phyloP scores from a whole-genome alignment of 2,888 invertebrate genomes.

The Cremastinae sp. region DNA sequence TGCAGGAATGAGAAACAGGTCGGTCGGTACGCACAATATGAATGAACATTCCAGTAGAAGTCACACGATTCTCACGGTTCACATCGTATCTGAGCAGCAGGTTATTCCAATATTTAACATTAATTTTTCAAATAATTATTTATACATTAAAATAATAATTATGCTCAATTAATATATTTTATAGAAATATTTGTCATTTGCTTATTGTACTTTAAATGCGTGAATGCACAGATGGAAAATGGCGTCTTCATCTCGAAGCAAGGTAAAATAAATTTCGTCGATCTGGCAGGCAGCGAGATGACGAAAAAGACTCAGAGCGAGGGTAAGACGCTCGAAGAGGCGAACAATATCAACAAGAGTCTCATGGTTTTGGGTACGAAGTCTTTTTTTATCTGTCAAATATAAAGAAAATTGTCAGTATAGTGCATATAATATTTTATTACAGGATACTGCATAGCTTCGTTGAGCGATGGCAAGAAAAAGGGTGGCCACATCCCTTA shows the following conservation, averaged over 20 bases:
- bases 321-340: slow-evolving; percentile 94
- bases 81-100: slow-evolving; percentile 92
- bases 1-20: slow-evolving; percentile 92
- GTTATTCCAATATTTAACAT: slow-evolving; percentile 80
- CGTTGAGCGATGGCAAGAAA: slow-evolving; percentile 91
- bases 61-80: slow-evolving; percentile 94
- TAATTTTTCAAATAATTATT: too few species aligned
- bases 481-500: slow-evolving; percentile 94
- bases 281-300: slow-evolving; percentile 98
- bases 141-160: too few species aligned
- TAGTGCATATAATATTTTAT: too few species aligned
- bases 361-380: slow-evolving; percentile 93
- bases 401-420: too few species aligned
- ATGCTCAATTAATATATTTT: too few species aligned
- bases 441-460: slow-evolving; percentile 96
- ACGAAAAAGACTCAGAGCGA: slow-evolving; percentile 94
- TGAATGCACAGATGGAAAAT: slow-evolving; percentile 85
- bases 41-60: slow-evolving; percentile 96
- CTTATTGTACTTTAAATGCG: slow-evolving; percentile 65
- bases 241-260: slow-evolving; percentile 94
- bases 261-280: slow-evolving; percentile 97
- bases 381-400: too few species aligned
- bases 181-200: slow-evolving; percentile 10
- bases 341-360: slow-evolving; percentile 97
- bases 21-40: slow-evolving; percentile 95